Evolutionary conservation across 2,888 invertebrate species (phyloP), one percentile per base, ranked within the genome.

Genomic region (Nycteola revayana): DNA sequence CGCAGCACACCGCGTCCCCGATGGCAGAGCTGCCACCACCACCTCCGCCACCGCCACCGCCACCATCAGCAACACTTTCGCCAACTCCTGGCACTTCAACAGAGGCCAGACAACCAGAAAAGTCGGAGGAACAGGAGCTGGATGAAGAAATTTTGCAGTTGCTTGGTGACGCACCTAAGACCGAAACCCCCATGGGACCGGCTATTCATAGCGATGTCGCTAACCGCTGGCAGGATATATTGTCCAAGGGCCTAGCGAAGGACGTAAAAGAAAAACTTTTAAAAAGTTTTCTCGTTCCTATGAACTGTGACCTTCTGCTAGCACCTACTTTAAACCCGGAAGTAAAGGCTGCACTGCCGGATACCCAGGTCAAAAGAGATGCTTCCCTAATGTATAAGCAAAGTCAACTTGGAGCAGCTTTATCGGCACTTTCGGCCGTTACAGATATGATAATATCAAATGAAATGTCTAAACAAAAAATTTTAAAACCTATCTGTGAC

Each of bases 271-370:
- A 32, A 10, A 20, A 27, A 1, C 7, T 41, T 1, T 1, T 24
- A 0, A 17, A 41, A 30, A 27, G 24, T 9, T 30, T 32, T 24
- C 9, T 27, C 4, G 29, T 41, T 1, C 41, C 36, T 1, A 17
- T 2, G 3, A 40, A 40, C 17, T 40, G 40, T 9, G 28, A 36
- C 3, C 9, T 33, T 0, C 10, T 36, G 3, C n/a, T 17, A 7
- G 11, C 36, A 3, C 36, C 36, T 6, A 2, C 21, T 24, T 27
- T 42, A 1, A 41, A 41, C 11, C 23, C 29, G 3, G 36, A 36
- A 18, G 20, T 24, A 4, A 32, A 32, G 27, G 29, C 30, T 7
- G 36, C 36, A 5, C 2, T 36, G 7, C 10, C 26, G 1, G 32
- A 32, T 6, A n/a, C 10, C 1, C 7, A 28, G 1, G 3, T 25